These are phyloP conservation scores for Agelas oroides DNA, from an alignment of 37 sponge, comb jelly and placozoan genomes.

Conservation along the genomic window DNA sequence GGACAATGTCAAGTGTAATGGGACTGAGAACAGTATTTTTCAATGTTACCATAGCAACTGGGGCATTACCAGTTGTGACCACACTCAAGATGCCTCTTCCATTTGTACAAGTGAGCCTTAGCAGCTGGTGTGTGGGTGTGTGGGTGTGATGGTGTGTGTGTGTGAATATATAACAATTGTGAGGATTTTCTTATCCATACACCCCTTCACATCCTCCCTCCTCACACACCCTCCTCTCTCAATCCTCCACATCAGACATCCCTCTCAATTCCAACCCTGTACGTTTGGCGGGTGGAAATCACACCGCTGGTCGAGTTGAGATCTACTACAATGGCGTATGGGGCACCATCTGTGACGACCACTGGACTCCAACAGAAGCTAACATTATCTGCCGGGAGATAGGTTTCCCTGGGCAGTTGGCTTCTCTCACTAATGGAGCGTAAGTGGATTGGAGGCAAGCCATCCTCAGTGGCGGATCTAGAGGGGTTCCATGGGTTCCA, in stretches of 20 bases:
- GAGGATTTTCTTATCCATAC: not conserved
- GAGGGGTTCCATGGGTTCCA: too few relatives aligned
- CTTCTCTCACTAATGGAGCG: not conserved
- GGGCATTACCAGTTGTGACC: slow-evolving; percentile 40
- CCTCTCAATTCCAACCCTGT: slow-evolving; percentile 60
- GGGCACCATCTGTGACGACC: slow-evolving; percentile 80
- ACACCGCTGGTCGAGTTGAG: slow-evolving; percentile 61
- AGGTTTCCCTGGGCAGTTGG: slow-evolving; percentile 43
- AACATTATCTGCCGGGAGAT: slow-evolving; percentile 47
- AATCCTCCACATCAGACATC: not conserved
- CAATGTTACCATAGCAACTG: slow-evolving; percentile 42
- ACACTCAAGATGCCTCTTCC: slow-evolving; percentile 44
- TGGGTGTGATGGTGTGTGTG: not conserved
- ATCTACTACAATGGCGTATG: slow-evolving; percentile 68
- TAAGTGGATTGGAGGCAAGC: too few relatives aligned
- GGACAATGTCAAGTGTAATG: slow-evolving; percentile 56
- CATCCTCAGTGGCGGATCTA: too few relatives aligned
- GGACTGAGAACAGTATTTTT: slow-evolving; percentile 59
- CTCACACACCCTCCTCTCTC: not conserved
- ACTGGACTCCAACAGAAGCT: slow-evolving; percentile 56
- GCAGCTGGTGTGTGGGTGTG: not conserved
- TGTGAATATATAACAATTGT: not conserved
- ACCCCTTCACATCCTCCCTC: not conserved
- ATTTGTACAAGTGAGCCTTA: slow-evolving; percentile 33
- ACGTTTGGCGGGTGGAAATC: slow-evolving; percentile 42